Evolutionary conservation across 2,797 vertebrate genomes (phyloP).

Genomic region (Lacerta agilis): DNA sequence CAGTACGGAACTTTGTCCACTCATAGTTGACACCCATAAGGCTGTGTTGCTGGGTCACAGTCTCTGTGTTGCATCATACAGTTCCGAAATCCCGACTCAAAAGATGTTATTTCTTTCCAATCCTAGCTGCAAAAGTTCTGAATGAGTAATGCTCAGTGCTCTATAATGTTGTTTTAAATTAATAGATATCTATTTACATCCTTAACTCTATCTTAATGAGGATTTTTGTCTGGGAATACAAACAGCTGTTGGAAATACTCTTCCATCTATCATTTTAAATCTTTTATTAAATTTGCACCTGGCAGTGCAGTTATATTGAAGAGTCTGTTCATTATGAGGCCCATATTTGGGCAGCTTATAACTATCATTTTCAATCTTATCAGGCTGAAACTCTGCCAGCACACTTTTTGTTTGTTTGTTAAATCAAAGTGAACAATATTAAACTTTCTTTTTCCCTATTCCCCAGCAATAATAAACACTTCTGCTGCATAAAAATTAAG

Average conservation of each 20-base stretch:
- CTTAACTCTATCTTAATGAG: conserved; percentile 70
- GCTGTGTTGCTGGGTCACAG: not conserved
- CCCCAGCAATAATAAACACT: conserved; percentile 2
- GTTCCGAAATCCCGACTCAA: conserved; percentile 14
- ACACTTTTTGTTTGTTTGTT: conserved; percentile 39
- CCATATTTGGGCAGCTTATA: conserved; percentile 65
- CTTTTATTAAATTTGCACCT: conserved; percentile 83
- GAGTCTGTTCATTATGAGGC: conserved; percentile 74
- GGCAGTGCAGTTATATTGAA: conserved; percentile 74
- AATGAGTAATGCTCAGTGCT: conserved; percentile 57
- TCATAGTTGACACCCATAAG: not conserved
- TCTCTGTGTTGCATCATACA: not conserved
- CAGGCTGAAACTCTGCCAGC: conserved; percentile 55
- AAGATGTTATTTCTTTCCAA: conserved; percentile 23
- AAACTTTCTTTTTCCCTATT: conserved; percentile 12
- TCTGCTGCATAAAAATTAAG: conserved; percentile 12
- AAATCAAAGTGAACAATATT: conserved; percentile 33
- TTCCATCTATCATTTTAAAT: conserved; percentile 79
- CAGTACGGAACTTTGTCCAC: not conserved
- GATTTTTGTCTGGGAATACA: conserved; percentile 72
- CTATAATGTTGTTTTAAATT: conserved; percentile 67
- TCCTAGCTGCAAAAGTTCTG: conserved; percentile 31
- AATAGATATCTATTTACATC: conserved; percentile 69
- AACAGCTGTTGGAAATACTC: conserved; percentile 78
- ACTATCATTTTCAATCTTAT: conserved; percentile 66